Base-by-base conservation (phyloP, 2,113 vertebrate species). In the Microcebus tavaratra region DNA sequence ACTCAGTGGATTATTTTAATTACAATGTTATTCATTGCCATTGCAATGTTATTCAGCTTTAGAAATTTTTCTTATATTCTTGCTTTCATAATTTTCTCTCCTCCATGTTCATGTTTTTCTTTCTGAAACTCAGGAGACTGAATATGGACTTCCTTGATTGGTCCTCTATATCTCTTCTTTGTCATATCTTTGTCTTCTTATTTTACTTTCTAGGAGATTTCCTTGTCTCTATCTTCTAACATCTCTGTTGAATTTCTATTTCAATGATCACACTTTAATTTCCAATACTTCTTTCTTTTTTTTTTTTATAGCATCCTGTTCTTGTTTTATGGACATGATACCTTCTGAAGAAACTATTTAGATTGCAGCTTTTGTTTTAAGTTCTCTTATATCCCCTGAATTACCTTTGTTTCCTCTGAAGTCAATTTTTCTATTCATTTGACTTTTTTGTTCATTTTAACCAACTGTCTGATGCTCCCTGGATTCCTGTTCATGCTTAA, bases 381-480 rank as follows among this genome's bases (percentile, higher is more conserved):
- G 13, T 89, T 88, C 42, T 75, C 67, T 83, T 34, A 57, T 94
- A 14, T 65, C 68, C 25, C 17, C 31, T 82, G 25, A 86, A 76
- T 92, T 87, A 90, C 27, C 11, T 84, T 94, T 86, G 80, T 81
- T 92, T 87, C 20, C 68, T 78, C 45, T 83, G n/a, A 34, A 87
- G 57, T 76, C 36, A 86, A 6, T 81, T 78, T 90, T 96, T 81
- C 50, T 92, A 18, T 57, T 89, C 34, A 14, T 89, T 75, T 93
- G 72, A 25, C 59, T 90, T 36, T 80, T 81, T 90, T 68, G 8
- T 29, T 96, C 76, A 45, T 92, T 94, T 83, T 61, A 65, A 72
- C 55, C 85, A 73, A 68, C 61, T 53, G 23, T 87, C 80, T 92
- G 34, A 17, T 76, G 70, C 34, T 57, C 84, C 53, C 72, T 83